Evolutionary conservation across 1,140 invertebrate species (phyloP).

Genomic region (Drosophila ambigua): DNA sequence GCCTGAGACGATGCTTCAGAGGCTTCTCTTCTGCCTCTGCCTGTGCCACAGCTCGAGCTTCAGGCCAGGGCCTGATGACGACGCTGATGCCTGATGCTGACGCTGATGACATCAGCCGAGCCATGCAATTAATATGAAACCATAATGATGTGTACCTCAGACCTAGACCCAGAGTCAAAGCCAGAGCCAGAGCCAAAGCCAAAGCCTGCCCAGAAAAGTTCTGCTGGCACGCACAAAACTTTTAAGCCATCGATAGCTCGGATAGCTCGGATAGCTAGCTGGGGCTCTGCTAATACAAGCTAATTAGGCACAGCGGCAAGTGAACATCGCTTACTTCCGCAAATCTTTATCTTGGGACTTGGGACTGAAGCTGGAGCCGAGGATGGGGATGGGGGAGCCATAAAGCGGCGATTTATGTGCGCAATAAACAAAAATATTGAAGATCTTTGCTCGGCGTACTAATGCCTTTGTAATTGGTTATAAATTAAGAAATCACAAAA

Average conservation of each 20-base stretch:
- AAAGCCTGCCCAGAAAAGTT: slow-evolving; percentile 48
- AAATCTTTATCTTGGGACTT: slow-evolving; percentile 20
- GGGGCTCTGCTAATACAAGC: slow-evolving; percentile 63
- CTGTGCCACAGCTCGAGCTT: slow-evolving; percentile 15
- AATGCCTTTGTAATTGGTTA: slow-evolving; percentile 81
- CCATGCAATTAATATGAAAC: slow-evolving; percentile 73
- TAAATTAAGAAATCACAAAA: slow-evolving; percentile 74
- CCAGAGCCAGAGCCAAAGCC: background rate
- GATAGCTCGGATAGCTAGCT: background rate
- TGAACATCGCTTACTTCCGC: slow-evolving; percentile 66
- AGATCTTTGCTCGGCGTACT: slow-evolving; percentile 49
- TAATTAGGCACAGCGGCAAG: slow-evolving; percentile 70
- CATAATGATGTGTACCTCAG: slow-evolving; percentile 64
- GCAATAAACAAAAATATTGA: slow-evolving; percentile 73
- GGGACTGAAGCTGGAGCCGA: slow-evolving; percentile 3
- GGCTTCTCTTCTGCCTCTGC: background rate
- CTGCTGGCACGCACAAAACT: slow-evolving; percentile 42
- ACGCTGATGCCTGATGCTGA: slow-evolving; percentile 17
- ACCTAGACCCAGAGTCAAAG: background rate
- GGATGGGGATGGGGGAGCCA: slow-evolving; percentile 25
- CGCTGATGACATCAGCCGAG: slow-evolving; percentile 67
- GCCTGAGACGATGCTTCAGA: slow-evolving; percentile 1
- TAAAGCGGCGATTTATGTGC: slow-evolving; percentile 73
- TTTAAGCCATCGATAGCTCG: slow-evolving; percentile 38
- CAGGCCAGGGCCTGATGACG: slow-evolving; percentile 37